phyloP scores from a whole-genome alignment of 1,140 invertebrate species.

The Hylyphantes graminicola region DNA sequence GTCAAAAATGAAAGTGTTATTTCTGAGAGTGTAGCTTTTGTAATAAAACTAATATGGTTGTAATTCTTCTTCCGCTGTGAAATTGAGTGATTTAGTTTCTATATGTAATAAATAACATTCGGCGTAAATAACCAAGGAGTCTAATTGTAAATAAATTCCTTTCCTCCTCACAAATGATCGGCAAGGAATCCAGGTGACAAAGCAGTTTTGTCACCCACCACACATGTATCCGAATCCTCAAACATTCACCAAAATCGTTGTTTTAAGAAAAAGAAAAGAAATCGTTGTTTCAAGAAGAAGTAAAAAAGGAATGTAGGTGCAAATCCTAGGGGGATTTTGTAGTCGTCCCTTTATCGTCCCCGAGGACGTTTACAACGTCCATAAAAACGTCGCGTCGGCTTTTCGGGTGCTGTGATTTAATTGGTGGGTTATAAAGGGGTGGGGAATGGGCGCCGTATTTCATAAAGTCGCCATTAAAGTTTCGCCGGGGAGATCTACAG shows the following conservation, averaged over 20 bases:
- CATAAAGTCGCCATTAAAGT: conserved; percentile 49
- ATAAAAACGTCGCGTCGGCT: conserved; percentile 46
- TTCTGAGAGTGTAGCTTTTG: too few species aligned
- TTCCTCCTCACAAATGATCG: too few species aligned
- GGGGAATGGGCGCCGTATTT: conserved; percentile 43
- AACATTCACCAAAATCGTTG: background rate
- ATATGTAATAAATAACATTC: too few species aligned
- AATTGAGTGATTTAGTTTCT: too few species aligned
- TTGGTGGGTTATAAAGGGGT: conserved; percentile 47
- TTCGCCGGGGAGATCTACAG: background rate
- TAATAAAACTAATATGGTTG: too few species aligned
- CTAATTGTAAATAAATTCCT: too few species aligned
- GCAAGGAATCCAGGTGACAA: too few species aligned
- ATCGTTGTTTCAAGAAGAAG: background rate
- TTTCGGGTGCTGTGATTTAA: conserved; percentile 49
- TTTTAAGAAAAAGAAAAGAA: background rate
- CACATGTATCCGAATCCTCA: too few species aligned
- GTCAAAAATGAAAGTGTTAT: too few species aligned
- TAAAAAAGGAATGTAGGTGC: conserved; percentile 20
- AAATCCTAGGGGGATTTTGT: conserved; percentile 19
- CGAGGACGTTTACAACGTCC: conserved; percentile 25
- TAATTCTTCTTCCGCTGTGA: too few species aligned
- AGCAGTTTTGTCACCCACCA: too few species aligned
- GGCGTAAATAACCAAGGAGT: too few species aligned
- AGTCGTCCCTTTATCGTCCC: conserved; percentile 6